Evolutionary conservation across 2,113 vertebrate genomes (phyloP).

Genomic region (Aplodontia rufa): DNA sequence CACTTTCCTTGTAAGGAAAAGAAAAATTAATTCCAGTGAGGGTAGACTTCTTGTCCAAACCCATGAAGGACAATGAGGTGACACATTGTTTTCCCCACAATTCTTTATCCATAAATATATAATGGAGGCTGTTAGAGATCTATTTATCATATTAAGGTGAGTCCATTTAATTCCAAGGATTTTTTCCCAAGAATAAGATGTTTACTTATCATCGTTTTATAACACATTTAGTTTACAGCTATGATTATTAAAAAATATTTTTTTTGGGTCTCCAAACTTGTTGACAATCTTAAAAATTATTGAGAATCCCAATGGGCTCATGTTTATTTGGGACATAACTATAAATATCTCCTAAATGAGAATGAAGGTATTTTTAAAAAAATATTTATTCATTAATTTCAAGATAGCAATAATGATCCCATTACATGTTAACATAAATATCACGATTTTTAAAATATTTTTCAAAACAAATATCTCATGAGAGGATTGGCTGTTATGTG

Average conservation of each 20-base stretch:
- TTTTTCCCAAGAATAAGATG: neutral
- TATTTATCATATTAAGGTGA: neutral
- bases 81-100: neutral
- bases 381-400: neutral
- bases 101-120: neutral
- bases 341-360: neutral
- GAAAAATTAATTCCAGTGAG: neutral
- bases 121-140: neutral
- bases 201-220: neutral
- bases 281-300: neutral
- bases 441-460: neutral
- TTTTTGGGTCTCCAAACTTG: neutral
- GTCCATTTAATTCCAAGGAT: neutral
- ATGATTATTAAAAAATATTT: neutral
- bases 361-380: neutral
- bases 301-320: neutral
- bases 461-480: slow-evolving; percentile 1
- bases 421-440: neutral
- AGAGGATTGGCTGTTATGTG: neutral
- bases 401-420: neutral
- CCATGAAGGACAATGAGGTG: neutral
- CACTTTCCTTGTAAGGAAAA: neutral
- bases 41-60: neutral
- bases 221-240: neutral
- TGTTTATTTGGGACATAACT: neutral